Percentiles rank a stretch among this genome's conserved stretches.
Conservation (phyloP, 2,888 invertebrate genomes). For the Drosophila kuntzei region DNA sequence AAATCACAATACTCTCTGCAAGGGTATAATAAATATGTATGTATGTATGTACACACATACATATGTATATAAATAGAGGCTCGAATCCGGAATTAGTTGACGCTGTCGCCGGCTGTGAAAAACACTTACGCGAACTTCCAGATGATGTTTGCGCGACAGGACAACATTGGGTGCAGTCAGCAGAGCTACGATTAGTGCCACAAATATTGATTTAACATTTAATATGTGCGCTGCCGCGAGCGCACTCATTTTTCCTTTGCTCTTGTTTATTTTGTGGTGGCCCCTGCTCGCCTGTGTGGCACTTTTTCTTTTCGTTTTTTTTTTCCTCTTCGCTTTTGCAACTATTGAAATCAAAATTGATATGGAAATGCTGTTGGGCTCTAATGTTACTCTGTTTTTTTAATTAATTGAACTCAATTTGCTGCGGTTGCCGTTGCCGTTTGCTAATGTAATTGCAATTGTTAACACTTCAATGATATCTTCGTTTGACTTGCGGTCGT, state of each 20-base stretch:
- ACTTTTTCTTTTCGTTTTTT: constrained; percentile 34
- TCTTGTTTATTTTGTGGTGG: constrained; percentile 47
- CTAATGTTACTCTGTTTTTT: constrained; percentile 14
- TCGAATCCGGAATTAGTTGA: constrained; percentile 4
- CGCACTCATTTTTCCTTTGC: constrained; percentile 46
- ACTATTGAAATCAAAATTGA: constrained; percentile 19
- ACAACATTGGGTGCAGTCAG: constrained; percentile 56
- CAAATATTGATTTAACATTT: constrained; percentile 72
- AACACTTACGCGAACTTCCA: constrained; percentile 87
- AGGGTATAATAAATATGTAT: not conserved
- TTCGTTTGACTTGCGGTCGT: constrained; percentile 14
- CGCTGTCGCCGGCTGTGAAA: constrained; percentile 12
- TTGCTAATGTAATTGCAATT: constrained; percentile 35
- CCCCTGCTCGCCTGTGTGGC: constrained; percentile 36
- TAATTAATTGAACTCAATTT: constrained; percentile 20
- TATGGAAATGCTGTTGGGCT: not conserved
- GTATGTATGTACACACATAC: not conserved
- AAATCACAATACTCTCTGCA: not conserved
- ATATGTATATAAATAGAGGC: not conserved
- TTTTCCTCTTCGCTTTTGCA: constrained; percentile 1
- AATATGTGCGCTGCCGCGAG: constrained; percentile 43
- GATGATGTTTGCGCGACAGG: constrained; percentile 87
- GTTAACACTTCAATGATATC: constrained; percentile 38
- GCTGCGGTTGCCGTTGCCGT: constrained; percentile 15
- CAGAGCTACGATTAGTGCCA: constrained; percentile 42